phyloP scores from a whole-genome alignment of 2,113 vertebrate species.

The Oriolus oriolus region DNA sequence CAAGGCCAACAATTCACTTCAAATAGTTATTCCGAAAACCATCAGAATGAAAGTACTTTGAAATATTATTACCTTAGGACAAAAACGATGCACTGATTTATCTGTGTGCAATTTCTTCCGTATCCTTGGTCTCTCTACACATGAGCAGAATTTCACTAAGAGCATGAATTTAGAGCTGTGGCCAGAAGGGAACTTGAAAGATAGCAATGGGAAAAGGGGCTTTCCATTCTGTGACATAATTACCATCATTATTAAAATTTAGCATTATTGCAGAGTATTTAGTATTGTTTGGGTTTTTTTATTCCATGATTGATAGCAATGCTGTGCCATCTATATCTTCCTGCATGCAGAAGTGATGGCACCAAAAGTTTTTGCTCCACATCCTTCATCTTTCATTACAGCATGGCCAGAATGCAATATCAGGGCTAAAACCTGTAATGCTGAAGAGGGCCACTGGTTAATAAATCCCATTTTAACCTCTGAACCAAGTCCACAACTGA shows the following conservation, averaged over 20 bases:
- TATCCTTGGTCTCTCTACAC: background rate
- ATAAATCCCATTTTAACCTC: background rate
- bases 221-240: background rate
- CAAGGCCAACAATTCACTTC: conserved; percentile 51
- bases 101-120: background rate
- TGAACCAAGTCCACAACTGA: background rate
- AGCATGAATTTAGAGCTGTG: background rate
- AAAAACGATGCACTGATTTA: conserved; percentile 10
- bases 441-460: background rate
- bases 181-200: background rate
- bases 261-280: background rate
- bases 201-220: background rate
- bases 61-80: conserved; percentile 41
- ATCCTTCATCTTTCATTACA: background rate
- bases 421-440: background rate
- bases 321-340: background rate
- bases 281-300: background rate
- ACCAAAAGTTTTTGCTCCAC: background rate
- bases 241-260: background rate
- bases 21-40: conserved; percentile 35
- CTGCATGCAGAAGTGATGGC: background rate
- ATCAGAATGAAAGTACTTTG: conserved; percentile 33
- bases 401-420: background rate
- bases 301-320: background rate
- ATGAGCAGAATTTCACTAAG: background rate